Evolutionary conservation across 2,888 invertebrate genomes (phyloP), one percentile per base, ranked within the genome.

Genomic region (Melipona beecheii): DNA sequence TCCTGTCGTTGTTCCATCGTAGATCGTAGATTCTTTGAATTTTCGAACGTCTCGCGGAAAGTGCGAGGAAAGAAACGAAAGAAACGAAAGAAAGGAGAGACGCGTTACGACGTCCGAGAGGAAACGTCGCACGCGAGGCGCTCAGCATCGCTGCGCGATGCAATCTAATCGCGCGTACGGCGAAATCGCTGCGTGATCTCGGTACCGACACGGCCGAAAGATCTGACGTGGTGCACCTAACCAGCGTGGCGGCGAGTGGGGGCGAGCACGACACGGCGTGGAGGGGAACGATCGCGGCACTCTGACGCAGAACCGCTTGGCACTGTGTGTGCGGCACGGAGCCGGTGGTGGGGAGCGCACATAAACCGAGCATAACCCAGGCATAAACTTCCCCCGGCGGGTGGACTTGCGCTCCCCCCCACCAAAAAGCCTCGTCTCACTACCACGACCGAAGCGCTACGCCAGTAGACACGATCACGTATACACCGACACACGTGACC

Each of bases 91-190:
- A 2, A 43, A 50, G 69, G 2, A 4, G 5, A 27, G n/a, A 21
- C n/a, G 36, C 15, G 0, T 36, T 6, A 17, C 36, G 19, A 27
- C 0, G 15, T 17, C 3, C 17, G 2, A 1, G 21, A 27, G 17
- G 73, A 15, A n/a, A 27, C n/a, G n/a, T 54, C 21, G 24, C 15
- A 15, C 13, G n/a, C 81, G 88, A 86, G 56, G 81, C 86, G 87
- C 75, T 75, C 89, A 36, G 84, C 86, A 78, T 85, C 83, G 89
- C 83, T 78, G 86, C 91, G 81, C 92, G 89, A 87, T 90, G 92
- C 91, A 90, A 90, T 92, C 92, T 92, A 92, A 91, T 92, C 89
- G 87, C 81, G 82, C 70, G 84, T 81, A 75, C 69, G 56, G 56
- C 56, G 21, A 60, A 43, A 52, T 69, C 70, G 70, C 76, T 78